These are phyloP conservation scores for Acanthis flammea DNA, from an alignment of 2,797 vertebrate species.

Conservation along the genomic window DNA sequence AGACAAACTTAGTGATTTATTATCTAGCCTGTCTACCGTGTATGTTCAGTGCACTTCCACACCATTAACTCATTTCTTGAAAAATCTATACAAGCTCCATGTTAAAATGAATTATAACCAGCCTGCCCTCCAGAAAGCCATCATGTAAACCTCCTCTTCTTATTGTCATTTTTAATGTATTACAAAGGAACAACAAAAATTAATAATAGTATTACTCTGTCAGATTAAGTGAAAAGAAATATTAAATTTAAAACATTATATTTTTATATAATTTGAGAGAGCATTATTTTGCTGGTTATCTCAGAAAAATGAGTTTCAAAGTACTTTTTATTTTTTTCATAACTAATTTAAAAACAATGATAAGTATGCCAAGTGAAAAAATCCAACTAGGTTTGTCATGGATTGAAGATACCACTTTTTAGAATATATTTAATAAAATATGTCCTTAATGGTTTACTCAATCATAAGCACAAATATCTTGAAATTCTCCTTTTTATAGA, in stretches of 20 bases:
- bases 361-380: background rate
- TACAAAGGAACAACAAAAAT: background rate
- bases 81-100: background rate
- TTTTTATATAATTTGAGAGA: background rate
- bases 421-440: background rate
- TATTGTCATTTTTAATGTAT: background rate
- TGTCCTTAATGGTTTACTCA: background rate
- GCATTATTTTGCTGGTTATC: background rate
- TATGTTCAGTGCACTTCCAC: background rate
- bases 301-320: background rate
- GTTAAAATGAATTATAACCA: background rate
- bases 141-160: background rate
- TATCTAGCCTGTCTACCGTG: background rate
- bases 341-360: background rate
- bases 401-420: background rate
- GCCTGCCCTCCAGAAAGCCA: background rate
- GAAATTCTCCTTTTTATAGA: background rate
- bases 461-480: background rate
- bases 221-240: background rate
- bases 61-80: background rate
- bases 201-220: background rate
- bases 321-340: background rate
- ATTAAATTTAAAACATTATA: background rate
- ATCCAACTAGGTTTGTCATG: background rate
- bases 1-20: background rate